Base-by-base conservation (phyloP, 2,888 invertebrate species). In the Chirona hameri region DNA sequence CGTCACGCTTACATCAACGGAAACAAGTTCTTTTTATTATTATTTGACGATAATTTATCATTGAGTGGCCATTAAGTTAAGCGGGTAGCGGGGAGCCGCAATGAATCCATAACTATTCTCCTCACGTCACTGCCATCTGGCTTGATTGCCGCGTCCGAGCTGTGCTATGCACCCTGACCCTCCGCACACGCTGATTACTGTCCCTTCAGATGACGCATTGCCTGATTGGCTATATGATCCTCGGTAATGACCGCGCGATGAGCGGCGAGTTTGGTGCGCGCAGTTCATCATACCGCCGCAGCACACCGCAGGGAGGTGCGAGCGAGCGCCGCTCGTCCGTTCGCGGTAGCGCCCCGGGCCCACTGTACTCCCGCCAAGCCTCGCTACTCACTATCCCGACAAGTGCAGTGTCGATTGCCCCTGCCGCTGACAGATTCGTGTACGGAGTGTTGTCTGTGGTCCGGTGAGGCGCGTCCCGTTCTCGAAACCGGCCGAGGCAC, bases 21-120 rank as follows among this genome's bases (percentile, higher is more conserved):
- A 76, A 76, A 46, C 76, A 76, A 76, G 76, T 46, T 46, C 39
- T 76, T 72, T 72, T 76, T 76, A 76, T 76, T 39, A 46, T 76
- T 39, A 76, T 76, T 76, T 27, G 76, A 24, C 46, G 21, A 76
- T 76, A 76, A 76, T 24, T 76, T 76, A 76, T 76, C 76, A 24
- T 24, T 9, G 46, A 76, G 39, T 46, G 46, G 9, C 76, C 46
- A 76, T 76, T 46, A 76, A 10, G 21, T 46, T 76, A 76, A 76
- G 76, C 76, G 76, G 76, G 76, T 76, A 46, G 76, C 76, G 21
- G 21, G 46, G 39, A 46, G 46, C 39, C 21, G 76, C 76, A 76
- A 76, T 76, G 24, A 76, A 21, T 76, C 76, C 46, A 76, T 76
- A 76, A 76, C 46, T 21, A 76, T 76, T 39, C 76, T 0, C 7